Conservation (phyloP, 2,113 vertebrate species). For the Harpagus bidentatus region DNA sequence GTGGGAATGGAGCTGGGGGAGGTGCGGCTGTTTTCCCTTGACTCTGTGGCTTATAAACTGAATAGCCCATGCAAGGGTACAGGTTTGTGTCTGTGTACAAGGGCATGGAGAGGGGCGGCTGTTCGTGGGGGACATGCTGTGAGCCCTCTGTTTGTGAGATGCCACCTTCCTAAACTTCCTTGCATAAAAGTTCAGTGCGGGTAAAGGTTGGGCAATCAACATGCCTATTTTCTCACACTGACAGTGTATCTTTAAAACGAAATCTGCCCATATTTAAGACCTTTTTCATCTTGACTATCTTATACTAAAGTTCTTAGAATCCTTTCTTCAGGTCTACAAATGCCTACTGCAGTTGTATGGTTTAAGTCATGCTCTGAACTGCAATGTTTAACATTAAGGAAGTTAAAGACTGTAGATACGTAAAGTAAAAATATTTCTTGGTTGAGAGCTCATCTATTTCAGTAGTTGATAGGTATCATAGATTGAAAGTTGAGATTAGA, state of each 20-base stretch:
- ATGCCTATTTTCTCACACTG: not conserved
- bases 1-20: not conserved
- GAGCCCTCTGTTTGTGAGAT: not conserved
- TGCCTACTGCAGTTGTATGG: not conserved
- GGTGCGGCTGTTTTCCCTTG: not conserved
- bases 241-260: not conserved
- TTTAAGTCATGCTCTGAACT: not conserved
- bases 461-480: not conserved
- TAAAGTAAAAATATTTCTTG: not conserved
- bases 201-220: not conserved
- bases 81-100: not conserved
- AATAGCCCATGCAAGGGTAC: not conserved
- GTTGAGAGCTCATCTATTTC: not conserved
- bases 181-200: not conserved
- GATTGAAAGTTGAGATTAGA: not conserved
- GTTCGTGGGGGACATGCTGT: accelerated
- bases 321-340: not conserved
- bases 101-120: not conserved
- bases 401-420: not conserved
- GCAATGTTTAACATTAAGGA: not conserved
- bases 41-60: not conserved
- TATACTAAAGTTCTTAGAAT: not conserved
- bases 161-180: not conserved
- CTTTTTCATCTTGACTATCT: not conserved
- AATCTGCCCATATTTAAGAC: not conserved